These are phyloP conservation scores for Spongia lamella DNA, from an alignment of 37 sponge, comb jelly and placozoan species.

Conservation along the genomic window DNA sequence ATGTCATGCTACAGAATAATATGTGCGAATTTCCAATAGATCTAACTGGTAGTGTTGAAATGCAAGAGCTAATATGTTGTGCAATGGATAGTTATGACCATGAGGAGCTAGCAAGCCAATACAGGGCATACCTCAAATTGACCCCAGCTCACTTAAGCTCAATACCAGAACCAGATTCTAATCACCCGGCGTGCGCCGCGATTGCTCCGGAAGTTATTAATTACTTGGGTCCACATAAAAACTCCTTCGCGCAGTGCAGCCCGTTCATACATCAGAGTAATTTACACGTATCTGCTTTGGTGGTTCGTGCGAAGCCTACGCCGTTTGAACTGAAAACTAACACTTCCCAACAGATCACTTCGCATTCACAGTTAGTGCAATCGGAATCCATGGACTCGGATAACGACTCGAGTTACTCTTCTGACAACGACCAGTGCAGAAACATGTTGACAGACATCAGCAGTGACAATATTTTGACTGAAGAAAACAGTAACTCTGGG, in stretches of 20 bases:
- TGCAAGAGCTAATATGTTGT: slow-evolving; percentile 45
- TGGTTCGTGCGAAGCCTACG: not conserved
- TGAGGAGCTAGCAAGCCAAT: slow-evolving; percentile 26
- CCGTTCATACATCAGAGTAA: no score
- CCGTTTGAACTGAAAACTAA: no score
- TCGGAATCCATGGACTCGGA: not conserved
- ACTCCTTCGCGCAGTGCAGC: no score
- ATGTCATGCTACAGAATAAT: slow-evolving; percentile 7
- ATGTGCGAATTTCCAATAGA: slow-evolving; percentile 59
- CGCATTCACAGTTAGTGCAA: not conserved
- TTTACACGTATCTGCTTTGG: not conserved
- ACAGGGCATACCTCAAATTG: slow-evolving; percentile 15
- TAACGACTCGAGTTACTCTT: slow-evolving; percentile 37
- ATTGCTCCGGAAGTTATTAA: not conserved
- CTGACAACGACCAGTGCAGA: slow-evolving; percentile 14
- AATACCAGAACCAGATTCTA: not conserved
- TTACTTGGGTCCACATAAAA: not conserved
- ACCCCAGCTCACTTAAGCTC: not conserved
- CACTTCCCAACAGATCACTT: no score
- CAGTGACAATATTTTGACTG: not conserved
- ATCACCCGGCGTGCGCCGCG: not conserved
- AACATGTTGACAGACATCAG: not conserved
- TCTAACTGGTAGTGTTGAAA: slow-evolving; percentile 50
- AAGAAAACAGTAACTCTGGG: not conserved
- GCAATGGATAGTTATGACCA: slow-evolving; percentile 40